Evolutionary conservation across 1,140 invertebrate species (phyloP), one percentile per base, ranked within the genome.

Genomic region (Musca domestica): DNA sequence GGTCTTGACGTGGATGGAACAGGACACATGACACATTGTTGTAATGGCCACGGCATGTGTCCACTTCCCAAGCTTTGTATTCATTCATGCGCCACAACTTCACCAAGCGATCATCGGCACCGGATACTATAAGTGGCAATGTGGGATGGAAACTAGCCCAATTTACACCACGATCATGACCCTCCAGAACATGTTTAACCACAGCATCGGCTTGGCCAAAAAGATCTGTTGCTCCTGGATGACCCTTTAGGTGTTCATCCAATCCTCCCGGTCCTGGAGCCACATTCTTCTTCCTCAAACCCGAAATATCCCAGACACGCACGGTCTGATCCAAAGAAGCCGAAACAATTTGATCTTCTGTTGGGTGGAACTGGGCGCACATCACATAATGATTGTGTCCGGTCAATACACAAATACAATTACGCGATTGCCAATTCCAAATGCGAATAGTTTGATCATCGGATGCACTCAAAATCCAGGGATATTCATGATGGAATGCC

Each of bases 341-440:
- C 0, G 96, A 99, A 0, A 99, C 96, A 20, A 99, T 91, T 34
- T 99, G 87, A 84, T 99, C 98, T 77, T 99, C 97, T 0, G 90
- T 90, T 0, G 94, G 95, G 84, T 99, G 98, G 83, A 99, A 99
- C 76, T 95, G 93, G 1, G 98, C 98, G 83, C 96, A 98, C 98
- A 99, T 99, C 0, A 99, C 98, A 85, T 99, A 99, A 82, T 99
- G 98, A 84, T 98, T 99, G 83, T 99, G 98, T 0, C 97, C 96
- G 1, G 96, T 98, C 5, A 98, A 82, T 9, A 98, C 94, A 76
- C 93, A 96, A 73, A 98, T 96, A 81, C 96, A 99, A 67, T 92
- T 95, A n/a, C 98, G 88, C 20, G 96, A 98, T 81, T 99, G 98
- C 98, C 98, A 99, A 82, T 99, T 99, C 98, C 98, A 99, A 72